Base-by-base conservation (phyloP, 2,797 vertebrate genomes). In the Acrocephalus scirpaceus region DNA sequence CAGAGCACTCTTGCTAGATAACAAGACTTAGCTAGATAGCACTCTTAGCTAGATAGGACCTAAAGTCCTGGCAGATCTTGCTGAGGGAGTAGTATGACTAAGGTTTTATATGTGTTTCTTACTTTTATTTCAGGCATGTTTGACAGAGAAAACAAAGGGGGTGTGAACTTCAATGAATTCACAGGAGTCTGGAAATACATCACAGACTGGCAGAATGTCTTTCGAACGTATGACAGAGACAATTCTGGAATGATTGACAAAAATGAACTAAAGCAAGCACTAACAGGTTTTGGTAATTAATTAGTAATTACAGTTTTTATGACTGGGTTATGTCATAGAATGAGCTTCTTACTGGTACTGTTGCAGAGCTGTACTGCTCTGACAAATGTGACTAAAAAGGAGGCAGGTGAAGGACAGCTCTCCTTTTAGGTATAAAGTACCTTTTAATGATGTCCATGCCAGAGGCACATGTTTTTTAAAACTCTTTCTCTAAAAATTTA, bases 201-300 rank as follows among this genome's bases (percentile, higher is more conserved):
- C 98, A 99, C 99, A 4, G 99, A 99, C 96, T 99, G 99, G 99
- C 99, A 99, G 98, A 99, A 99, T 95, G 99, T 99, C 97, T 99
- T 99, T 98, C 98, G 99, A 95, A 99, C 98, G 16, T 99, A 99
- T 61, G 99, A 99, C 98, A 97, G 99, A 80, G 99, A 99, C 98
- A 99, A 99, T 97, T 99, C 99, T 2, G 99, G 99, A 90, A 99
- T 99, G 98, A 99, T 99, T 51, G 99, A 99, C 98, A 99, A 98
- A 98, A 99, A 98, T 21, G 99, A 99, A 97, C 98, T 99, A 93
- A 99, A 99, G 97, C 99, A 99, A 97, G 99, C 99, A 21, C 98
- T 99, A 97, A 99, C 99, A 97, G 99, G 99, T 98, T 99, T 99
- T 83, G 99, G 99, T 99, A 98, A 99, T 97, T 97, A 92, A 88